Evolutionary conservation across 2,888 invertebrate genomes (phyloP).

Genomic region (Bedellia somnulentella): DNA sequence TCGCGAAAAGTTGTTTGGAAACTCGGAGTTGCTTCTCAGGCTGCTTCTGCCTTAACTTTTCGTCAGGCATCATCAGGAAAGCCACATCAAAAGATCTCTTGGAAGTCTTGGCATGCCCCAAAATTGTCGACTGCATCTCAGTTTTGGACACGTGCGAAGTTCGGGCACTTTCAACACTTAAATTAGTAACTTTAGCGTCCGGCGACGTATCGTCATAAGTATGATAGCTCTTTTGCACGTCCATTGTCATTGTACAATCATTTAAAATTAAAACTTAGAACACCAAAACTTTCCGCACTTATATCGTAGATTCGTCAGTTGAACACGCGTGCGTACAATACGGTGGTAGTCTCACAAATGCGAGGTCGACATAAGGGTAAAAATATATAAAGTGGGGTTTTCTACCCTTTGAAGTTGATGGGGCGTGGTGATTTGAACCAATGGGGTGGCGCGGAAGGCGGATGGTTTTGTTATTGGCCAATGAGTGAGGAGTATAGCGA

Average conservation of each 20-base stretch:
- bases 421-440: constrained; percentile 42
- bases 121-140: constrained; percentile 35
- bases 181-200: constrained; percentile 46
- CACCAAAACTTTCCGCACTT: constrained; percentile 52
- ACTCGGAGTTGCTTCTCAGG: constrained; percentile 57
- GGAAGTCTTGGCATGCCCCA: constrained; percentile 39
- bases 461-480: constrained; percentile 18
- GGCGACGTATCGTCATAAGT: constrained; percentile 49
- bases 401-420: constrained; percentile 41
- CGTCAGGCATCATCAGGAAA: constrained; percentile 86
- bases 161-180: constrained; percentile 50
- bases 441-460: constrained; percentile 28
- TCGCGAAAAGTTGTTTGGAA: constrained; percentile 48
- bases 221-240: constrained; percentile 61
- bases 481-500: constrained; percentile 25
- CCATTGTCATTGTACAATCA: constrained; percentile 69
- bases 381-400: constrained; percentile 56
- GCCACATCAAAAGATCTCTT: constrained; percentile 91
- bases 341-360: constrained; percentile 44
- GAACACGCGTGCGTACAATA: constrained; percentile 45
- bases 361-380: constrained; percentile 50
- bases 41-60: constrained; percentile 70
- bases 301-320: constrained; percentile 29
- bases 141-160: constrained; percentile 38
- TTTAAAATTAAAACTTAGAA: constrained; percentile 34